Evolutionary conservation across 1,140 invertebrate genomes (phyloP).

Genomic region (Orchesella cincta): DNA sequence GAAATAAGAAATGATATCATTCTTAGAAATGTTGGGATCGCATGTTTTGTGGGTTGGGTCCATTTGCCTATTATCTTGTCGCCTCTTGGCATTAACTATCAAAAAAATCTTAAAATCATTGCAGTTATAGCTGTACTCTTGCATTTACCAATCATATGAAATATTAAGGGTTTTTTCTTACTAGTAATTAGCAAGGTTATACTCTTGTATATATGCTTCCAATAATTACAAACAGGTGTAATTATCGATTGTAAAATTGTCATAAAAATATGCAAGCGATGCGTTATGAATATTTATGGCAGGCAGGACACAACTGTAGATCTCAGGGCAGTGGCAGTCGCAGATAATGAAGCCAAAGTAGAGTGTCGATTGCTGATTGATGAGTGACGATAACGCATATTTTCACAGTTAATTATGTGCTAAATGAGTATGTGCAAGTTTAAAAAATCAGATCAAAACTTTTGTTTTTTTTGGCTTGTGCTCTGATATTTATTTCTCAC

Average conservation of each 20-base stretch:
- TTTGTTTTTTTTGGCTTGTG: background rate
- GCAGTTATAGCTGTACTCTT: no score
- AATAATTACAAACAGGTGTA: background rate
- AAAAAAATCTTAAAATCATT: no score
- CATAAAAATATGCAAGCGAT: background rate
- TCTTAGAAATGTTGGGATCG: no score
- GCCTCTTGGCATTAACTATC: no score
- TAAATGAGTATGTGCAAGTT: background rate
- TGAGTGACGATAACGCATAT: background rate
- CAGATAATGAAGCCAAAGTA: background rate
- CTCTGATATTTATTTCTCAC: no score
- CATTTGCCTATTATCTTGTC: no score
- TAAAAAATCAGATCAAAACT: background rate
- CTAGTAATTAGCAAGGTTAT: background rate
- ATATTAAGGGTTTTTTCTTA: background rate
- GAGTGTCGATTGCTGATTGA: background rate
- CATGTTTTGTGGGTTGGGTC: no score
- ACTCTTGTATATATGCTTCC: background rate
- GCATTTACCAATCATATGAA: no score
- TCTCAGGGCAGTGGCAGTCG: background rate
- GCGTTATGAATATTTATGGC: background rate
- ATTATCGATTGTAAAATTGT: background rate
- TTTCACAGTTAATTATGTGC: background rate
- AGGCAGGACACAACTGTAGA: no score
- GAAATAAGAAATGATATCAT: no score